Percentiles rank a stretch among this genome's conserved stretches.
phyloP scores from a whole-genome alignment of 2,888 invertebrate species.

The Tipula confusa region DNA sequence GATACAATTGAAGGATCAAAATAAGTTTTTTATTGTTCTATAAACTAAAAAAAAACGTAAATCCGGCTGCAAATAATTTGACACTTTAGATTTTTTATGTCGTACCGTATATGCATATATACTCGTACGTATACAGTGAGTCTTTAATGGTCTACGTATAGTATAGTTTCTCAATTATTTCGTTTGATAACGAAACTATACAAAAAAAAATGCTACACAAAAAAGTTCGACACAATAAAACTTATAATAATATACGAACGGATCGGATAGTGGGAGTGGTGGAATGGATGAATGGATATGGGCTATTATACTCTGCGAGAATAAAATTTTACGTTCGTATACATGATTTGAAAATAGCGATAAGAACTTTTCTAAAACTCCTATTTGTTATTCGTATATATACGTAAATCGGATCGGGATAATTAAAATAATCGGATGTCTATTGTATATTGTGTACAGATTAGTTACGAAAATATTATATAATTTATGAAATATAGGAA shows the following conservation, averaged over 20 bases:
- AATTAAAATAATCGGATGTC: slow-evolving; percentile 20
- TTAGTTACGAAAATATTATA: no score
- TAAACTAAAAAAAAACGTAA: neutral
- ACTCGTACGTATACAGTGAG: neutral
- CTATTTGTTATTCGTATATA: neutral
- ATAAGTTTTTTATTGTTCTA: neutral
- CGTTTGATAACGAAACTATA: neutral
- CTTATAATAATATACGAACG: neutral
- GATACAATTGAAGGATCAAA: slow-evolving; percentile 29
- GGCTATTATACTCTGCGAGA: neutral
- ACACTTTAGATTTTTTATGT: slow-evolving; percentile 26
- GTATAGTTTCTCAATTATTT: neutral
- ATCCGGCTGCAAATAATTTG: slow-evolving; percentile 30
- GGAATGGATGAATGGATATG: neutral
- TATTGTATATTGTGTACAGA: neutral
- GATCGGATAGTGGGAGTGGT: slow-evolving; percentile 12
- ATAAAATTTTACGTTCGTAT: neutral
- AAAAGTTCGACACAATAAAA: neutral
- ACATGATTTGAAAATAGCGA: neutral
- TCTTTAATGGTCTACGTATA: neutral
- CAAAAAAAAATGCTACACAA: no score
- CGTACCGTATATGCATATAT: neutral
- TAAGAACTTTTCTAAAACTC: neutral
- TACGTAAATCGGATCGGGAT: neutral
- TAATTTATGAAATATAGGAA: no score